Evolutionary conservation across 2,113 vertebrate species (phyloP).

Genomic region (Catagonus wagneri): DNA sequence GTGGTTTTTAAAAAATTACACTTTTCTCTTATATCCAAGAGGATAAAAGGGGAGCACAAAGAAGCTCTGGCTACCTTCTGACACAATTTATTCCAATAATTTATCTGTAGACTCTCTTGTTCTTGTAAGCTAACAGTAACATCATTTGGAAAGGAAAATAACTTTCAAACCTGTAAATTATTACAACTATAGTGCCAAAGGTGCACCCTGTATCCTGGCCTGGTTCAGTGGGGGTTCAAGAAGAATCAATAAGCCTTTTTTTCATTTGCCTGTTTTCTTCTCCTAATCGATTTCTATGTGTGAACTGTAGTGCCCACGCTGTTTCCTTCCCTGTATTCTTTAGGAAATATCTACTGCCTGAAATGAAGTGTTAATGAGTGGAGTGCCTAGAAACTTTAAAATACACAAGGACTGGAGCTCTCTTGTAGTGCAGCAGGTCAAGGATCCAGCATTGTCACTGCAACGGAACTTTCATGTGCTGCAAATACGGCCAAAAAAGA

Average conservation of each 20-base stretch:
- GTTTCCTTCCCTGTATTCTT: background rate
- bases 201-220: background rate
- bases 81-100: constrained; percentile 22
- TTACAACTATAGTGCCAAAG: background rate
- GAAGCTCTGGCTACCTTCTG: background rate
- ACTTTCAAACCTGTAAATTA: background rate
- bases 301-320: background rate
- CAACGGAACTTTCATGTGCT: too few relatives aligned
- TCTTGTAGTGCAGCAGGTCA: too few relatives aligned
- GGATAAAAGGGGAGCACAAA: background rate
- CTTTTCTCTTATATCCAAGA: background rate
- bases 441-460: too few relatives aligned
- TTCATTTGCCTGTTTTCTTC: background rate
- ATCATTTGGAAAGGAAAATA: constrained; percentile 18
- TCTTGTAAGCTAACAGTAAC: constrained; percentile 14
- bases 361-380: background rate
- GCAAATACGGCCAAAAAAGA: too few relatives aligned
- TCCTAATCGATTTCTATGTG: background rate
- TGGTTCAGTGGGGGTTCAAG: background rate
- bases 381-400: background rate
- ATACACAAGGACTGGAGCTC: background rate
- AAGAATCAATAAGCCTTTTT: background rate
- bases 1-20: background rate
- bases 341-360: background rate
- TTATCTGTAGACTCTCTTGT: background rate